Conservation (phyloP, 2,888 invertebrate species). For the Acheta domesticus region DNA sequence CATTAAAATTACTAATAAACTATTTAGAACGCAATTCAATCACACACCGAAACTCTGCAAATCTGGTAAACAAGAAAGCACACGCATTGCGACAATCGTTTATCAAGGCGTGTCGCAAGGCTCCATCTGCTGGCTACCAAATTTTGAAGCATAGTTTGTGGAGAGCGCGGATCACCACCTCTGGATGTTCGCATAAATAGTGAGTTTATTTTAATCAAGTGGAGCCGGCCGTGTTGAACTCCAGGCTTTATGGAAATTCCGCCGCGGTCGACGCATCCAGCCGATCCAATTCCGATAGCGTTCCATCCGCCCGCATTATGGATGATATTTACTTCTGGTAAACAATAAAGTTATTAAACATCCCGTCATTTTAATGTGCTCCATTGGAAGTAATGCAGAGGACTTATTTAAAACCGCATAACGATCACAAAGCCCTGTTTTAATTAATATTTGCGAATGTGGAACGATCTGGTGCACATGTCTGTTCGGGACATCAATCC, state of each 20-base stretch:
- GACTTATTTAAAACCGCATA: not conserved
- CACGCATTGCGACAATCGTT: too few species aligned
- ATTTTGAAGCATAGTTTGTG: not conserved
- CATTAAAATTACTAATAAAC: too few species aligned
- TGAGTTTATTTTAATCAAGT: not conserved
- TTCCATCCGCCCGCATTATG: not conserved
- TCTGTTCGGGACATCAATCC: too few species aligned
- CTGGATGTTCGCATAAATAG: not conserved
- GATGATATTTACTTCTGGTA: slow-evolving; percentile 18
- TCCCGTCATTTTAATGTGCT: not conserved
- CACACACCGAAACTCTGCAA: too few species aligned
- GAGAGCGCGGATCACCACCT: not conserved
- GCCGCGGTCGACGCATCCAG: not conserved
- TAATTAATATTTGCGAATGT: not conserved
- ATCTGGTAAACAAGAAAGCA: too few species aligned
- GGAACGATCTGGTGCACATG: not conserved
- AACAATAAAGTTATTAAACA: slow-evolving; percentile 10
- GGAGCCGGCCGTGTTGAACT: not conserved
- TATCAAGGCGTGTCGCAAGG: too few species aligned
- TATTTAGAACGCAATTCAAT: too few species aligned
- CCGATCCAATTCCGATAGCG: not conserved
- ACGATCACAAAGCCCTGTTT: not conserved
- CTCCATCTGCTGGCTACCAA: too few species aligned
- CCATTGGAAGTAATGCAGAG: not conserved
- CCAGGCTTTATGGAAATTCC: slow-evolving; percentile 2